Conservation (phyloP, 2,888 invertebrate genomes). For the Rhagium mordax region DNA sequence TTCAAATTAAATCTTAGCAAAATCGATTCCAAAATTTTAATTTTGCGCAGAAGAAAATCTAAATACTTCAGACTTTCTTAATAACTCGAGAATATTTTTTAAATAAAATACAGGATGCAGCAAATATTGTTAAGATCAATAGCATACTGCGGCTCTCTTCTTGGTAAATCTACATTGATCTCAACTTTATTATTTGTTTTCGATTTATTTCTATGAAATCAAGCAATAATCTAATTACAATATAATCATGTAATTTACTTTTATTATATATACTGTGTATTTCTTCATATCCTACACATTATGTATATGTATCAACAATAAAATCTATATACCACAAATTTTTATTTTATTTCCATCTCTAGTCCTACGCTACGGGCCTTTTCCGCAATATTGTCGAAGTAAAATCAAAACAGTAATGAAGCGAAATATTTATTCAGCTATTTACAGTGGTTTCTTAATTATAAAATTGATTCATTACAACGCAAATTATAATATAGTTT, state of each 20-base stretch:
- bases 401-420: too few relatives aligned
- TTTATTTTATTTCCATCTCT: background rate
- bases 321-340: background rate
- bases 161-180: slow-evolving; percentile 13
- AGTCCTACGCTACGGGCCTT: too few relatives aligned
- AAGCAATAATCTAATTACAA: slow-evolving; percentile 18
- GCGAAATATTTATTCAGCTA: too few relatives aligned
- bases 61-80: too few relatives aligned
- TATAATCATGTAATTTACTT: slow-evolving; percentile 1
- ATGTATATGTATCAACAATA: slow-evolving; percentile 20
- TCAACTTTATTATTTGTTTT: slow-evolving; percentile 5
- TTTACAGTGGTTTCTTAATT: too few relatives aligned
- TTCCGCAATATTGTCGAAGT: too few relatives aligned
- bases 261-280: slow-evolving; percentile 24
- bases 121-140: background rate
- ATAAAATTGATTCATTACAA: too few relatives aligned
- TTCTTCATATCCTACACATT: slow-evolving; percentile 16
- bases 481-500: too few relatives aligned
- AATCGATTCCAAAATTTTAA: too few relatives aligned
- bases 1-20: too few relatives aligned
- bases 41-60: too few relatives aligned
- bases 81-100: too few relatives aligned
- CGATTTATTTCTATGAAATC: slow-evolving; percentile 15
- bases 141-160: background rate
- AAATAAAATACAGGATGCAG: background rate